Evolutionary conservation across 2,113 vertebrate genomes (phyloP).

Genomic region (Ceyx melanurus): DNA sequence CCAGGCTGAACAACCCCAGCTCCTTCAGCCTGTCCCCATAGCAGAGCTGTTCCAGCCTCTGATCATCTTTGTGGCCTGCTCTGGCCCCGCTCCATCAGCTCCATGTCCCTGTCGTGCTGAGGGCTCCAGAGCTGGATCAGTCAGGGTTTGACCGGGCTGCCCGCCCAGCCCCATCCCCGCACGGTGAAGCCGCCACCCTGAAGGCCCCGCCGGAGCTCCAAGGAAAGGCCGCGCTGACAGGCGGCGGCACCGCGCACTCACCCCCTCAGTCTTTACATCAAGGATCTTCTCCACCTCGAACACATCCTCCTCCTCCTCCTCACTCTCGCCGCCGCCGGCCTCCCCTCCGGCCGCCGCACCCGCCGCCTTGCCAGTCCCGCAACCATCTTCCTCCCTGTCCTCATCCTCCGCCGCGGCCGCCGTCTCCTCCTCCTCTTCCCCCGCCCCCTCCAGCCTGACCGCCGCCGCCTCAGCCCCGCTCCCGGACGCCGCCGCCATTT

Average conservation of each 20-base stretch:
- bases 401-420: background rate
- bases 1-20: no score
- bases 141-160: no score
- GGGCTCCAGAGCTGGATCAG: no score
- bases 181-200: background rate
- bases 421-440: background rate
- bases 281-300: slow-evolving; percentile 97
- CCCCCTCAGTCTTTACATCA: slow-evolving; percentile 88
- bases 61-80: no score
- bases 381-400: background rate
- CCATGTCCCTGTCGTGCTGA: no score
- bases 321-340: background rate
- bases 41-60: no score
- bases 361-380: background rate
- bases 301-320: slow-evolving; percentile 83
- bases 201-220: background rate
- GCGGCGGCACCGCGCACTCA: slow-evolving; percentile 57
- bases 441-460: slow-evolving; percentile 52
- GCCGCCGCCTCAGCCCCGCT: background rate
- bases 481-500: slow-evolving; percentile 64
- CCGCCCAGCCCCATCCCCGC: background rate
- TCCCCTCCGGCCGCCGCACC: background rate
- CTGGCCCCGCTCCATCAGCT: no score
- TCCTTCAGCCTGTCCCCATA: no score
- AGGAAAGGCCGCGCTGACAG: background rate